Evolutionary conservation across 2,113 vertebrate genomes (phyloP).

Genomic region (Rhinolophus sinicus): DNA sequence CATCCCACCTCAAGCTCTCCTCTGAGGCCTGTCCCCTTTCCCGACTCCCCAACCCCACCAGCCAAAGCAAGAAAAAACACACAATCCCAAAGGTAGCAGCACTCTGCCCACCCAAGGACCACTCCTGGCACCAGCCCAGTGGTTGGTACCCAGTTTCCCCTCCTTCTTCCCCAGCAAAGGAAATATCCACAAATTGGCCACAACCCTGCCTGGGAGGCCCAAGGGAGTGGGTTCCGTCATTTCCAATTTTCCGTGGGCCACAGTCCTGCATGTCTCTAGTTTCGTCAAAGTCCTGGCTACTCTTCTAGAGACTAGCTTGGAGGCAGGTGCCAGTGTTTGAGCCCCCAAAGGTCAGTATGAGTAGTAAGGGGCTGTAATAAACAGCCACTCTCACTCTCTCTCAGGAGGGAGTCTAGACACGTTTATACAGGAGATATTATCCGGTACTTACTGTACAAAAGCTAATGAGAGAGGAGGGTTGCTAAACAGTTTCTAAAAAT

Average conservation of each 20-base stretch:
- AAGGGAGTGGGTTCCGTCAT: background rate
- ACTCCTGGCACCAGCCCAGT: background rate
- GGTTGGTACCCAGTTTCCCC: background rate
- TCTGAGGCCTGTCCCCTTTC: background rate
- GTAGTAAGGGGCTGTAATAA: background rate
- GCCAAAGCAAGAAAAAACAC: slow-evolving; percentile 18
- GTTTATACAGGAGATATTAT: background rate
- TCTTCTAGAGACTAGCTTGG: background rate
- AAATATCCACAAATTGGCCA: background rate
- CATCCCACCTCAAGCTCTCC: background rate
- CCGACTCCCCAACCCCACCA: background rate
- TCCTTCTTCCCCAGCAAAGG: background rate
- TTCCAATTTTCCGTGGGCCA: background rate
- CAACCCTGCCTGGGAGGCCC: background rate
- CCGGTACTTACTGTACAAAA: background rate
- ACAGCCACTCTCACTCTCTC: background rate
- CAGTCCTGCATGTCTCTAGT: background rate
- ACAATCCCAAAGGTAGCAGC: background rate
- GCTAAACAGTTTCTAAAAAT: background rate
- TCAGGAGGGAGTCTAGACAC: background rate
- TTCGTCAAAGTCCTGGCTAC: background rate
- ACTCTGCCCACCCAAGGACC: background rate
- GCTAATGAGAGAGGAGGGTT: background rate
- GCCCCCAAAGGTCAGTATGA: background rate
- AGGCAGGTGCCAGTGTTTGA: background rate